Evolutionary conservation across 92 coral and sea anemone genomes (phyloP), one percentile per base, ranked within the genome.

Genomic region (Plumapathes pennacea): DNA sequence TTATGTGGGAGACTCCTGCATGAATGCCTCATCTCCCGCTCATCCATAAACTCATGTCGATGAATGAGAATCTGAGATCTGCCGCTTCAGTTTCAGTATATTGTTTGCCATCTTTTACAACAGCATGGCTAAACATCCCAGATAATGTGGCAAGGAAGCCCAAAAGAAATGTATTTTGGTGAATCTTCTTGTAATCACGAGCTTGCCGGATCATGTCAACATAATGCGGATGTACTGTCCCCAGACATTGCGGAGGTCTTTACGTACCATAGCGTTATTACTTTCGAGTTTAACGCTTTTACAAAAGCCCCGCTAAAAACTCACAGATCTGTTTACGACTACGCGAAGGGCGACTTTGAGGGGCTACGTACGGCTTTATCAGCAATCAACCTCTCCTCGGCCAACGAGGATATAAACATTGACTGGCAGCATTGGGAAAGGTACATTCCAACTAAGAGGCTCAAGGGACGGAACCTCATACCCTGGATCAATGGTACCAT

Each of bases 401-500:
- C 51, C 12, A 38, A 47, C 50, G 12, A n/a, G 36, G 67, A 78
- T 18, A 62, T 62, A 10, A 50, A 69, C 69, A 68, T 28, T 30
- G 85, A 78, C 58, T 77, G 78, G 78, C 52, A 50, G 13, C 56
- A 53, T 22, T 77, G 67, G 72, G 21, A 58, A 15, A 72, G 66
- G 21, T 27, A 72, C 53, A 60, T 65, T 38, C 81, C 87, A 49
- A 24, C 20, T 25, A 74, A 76, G 45, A 62, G 18, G 17, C 50
- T 72, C 20, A 72, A 34, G 38, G 64, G 67, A 10, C 44, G 65
- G 25, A 82, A 82, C 48, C 74, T 79, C 2, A 50, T 69, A 10
- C 89, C 89, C 3, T 82, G 89, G 89, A 62, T 74, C 28, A 47
- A 69, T 37, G 69, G 75, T 1, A 47, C 73, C 13, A 49, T 75